Evolutionary conservation across 2,797 vertebrate genomes (phyloP).

Genomic region (Myotis vivesi): DNA sequence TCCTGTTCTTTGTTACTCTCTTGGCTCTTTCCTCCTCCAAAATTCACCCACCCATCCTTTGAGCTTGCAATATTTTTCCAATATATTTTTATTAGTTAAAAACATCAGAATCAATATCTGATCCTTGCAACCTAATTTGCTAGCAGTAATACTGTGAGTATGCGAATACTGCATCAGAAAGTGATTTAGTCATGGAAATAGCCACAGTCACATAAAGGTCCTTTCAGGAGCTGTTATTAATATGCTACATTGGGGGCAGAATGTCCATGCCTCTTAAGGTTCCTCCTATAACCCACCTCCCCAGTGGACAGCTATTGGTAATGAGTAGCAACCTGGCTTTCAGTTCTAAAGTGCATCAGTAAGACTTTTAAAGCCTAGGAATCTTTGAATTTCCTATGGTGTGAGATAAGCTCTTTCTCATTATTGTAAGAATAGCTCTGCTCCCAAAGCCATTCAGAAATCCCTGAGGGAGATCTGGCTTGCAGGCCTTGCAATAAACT

Average conservation of each 20-base stretch:
- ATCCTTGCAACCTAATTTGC: background rate
- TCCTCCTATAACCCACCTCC: background rate
- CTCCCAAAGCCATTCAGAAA: conserved; percentile 63
- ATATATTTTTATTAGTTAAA: background rate
- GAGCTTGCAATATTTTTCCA: background rate
- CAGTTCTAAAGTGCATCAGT: conserved; percentile 47
- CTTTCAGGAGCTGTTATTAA: background rate
- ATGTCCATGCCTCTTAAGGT: background rate
- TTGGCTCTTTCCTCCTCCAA: background rate
- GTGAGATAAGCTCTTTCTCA: conserved; percentile 74
- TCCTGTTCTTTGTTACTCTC: background rate
- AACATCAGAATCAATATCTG: background rate
- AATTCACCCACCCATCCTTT: background rate
- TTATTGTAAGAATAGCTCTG: conserved; percentile 74
- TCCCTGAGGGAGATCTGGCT: conserved; percentile 59
- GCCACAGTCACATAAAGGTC: background rate
- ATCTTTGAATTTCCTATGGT: conserved; percentile 71
- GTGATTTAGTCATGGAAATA: background rate
- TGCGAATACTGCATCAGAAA: background rate
- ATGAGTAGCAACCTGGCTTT: conserved; percentile 51
- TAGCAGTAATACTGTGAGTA: background rate
- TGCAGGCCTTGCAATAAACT: conserved; percentile 68
- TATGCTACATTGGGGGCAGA: background rate
- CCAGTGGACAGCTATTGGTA: conserved; percentile 33
- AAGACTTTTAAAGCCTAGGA: conserved; percentile 48